These are phyloP conservation scores for Drosophila carrolli DNA, from an alignment of 1,140 invertebrate species.

Conservation along the genomic window DNA sequence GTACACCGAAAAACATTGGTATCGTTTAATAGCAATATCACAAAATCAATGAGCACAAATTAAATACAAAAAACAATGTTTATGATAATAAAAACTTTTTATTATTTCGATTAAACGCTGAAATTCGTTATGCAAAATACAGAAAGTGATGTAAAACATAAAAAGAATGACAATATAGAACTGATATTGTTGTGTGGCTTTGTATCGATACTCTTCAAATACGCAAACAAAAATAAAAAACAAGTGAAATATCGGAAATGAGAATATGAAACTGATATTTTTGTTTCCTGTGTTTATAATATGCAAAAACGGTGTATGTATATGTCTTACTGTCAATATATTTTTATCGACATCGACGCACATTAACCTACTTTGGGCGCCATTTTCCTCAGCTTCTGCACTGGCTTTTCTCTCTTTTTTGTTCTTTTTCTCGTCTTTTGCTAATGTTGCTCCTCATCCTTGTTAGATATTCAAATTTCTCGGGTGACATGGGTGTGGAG, in stretches of 20 bases:
- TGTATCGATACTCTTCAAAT: too few relatives aligned
- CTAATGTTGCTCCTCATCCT: conserved; percentile 58
- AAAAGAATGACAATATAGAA: too few relatives aligned
- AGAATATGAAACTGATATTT: neutral
- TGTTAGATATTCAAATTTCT: conserved; percentile 78
- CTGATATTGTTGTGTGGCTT: too few relatives aligned
- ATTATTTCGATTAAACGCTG: too few relatives aligned
- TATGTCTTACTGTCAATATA: conserved; percentile 32
- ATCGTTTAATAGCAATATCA: neutral
- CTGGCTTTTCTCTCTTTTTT: conserved; percentile 5
- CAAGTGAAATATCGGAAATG: too few relatives aligned
- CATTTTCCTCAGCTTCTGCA: conserved; percentile 38
- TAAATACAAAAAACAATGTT: too few relatives aligned
- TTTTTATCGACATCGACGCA: conserved; percentile 76
- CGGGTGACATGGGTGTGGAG: conserved; percentile 24
- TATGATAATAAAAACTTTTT: too few relatives aligned
- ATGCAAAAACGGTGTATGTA: conserved; percentile 13
- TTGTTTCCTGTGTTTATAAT: neutral
- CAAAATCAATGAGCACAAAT: too few relatives aligned
- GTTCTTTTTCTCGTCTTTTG: conserved; percentile 11
- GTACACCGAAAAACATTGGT: neutral
- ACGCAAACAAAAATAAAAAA: too few relatives aligned
- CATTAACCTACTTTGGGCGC: conserved; percentile 77
- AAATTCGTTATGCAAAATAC: too few relatives aligned
- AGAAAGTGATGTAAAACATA: too few relatives aligned